Percentiles rank a stretch among this genome's conserved stretches.
phyloP scores from a whole-genome alignment of 2,113 vertebrate genomes.

The Cyprichromis sp. region DNA sequence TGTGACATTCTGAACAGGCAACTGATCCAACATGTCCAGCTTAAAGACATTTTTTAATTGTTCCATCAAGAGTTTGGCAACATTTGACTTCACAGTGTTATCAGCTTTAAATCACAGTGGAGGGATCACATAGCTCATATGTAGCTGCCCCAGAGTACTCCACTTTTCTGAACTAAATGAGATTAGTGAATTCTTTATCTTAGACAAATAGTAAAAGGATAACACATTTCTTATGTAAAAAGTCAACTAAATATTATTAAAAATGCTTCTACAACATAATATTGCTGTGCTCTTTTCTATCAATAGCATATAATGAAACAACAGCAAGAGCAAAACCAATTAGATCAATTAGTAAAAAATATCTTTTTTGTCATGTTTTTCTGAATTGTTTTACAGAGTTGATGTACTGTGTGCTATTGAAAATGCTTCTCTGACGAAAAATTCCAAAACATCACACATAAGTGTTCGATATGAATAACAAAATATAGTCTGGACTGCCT shows the following conservation, averaged over 20 bases:
- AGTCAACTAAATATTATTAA: neutral
- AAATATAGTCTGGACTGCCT: neutral
- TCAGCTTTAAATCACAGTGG: neutral
- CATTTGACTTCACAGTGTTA: neutral
- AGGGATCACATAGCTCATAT: constrained; percentile 12
- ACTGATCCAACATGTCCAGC: neutral
- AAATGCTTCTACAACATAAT: neutral
- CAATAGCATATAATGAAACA: neutral
- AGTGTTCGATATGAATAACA: neutral
- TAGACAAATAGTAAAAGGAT: neutral
- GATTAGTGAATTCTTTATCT: constrained; percentile 4
- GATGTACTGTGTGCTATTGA: neutral
- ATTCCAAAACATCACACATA: neutral
- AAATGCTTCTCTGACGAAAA: neutral
- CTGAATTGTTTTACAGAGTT: neutral
- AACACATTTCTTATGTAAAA: neutral
- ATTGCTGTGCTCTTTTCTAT: neutral
- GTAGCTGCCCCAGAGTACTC: constrained; percentile 5
- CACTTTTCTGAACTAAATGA: neutral
- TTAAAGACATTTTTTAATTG: neutral
- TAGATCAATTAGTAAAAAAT: neutral
- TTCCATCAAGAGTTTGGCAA: neutral
- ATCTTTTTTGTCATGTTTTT: neutral
- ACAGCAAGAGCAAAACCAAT: neutral
- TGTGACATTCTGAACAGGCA: neutral